phyloP scores from a whole-genome alignment of 1,140 invertebrate genomes.

The Camponotus pennsylvanicus region DNA sequence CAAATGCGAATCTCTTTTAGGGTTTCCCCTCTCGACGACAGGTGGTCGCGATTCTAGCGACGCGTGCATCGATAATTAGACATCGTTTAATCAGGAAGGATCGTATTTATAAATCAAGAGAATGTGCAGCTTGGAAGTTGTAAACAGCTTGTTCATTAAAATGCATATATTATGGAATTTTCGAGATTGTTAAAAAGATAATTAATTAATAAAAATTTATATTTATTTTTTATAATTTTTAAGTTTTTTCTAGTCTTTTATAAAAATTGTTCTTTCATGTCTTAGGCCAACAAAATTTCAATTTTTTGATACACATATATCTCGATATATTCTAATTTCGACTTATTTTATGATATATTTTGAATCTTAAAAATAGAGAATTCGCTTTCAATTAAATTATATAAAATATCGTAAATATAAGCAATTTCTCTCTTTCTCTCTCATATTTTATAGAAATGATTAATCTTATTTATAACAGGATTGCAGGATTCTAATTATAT shows the following conservation, averaged over 20 bases:
- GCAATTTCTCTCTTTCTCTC: not conserved
- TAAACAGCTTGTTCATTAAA: not conserved
- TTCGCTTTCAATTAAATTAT: not conserved
- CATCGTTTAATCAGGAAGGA: constrained; percentile 2
- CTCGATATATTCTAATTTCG: not conserved
- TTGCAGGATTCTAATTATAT: not conserved
- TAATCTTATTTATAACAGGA: not conserved
- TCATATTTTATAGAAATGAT: not conserved
- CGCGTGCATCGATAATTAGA: not conserved
- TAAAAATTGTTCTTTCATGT: not conserved
- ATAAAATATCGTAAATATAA: not conserved
- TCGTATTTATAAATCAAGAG: not conserved
- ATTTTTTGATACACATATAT: not conserved
- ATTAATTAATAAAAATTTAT: too few relatives aligned
- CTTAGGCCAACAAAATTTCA: not conserved
- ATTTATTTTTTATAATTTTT: too few relatives aligned
- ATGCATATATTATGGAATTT: not conserved
- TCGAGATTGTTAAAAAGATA: not conserved
- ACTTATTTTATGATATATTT: not conserved
- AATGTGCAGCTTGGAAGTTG: not conserved
- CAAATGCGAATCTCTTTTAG: not conserved
- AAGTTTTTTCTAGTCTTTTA: not conserved
- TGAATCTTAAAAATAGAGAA: too few relatives aligned
- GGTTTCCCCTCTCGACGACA: constrained; percentile 18
- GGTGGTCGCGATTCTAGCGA: constrained; percentile 26